Evolutionary conservation across 2,113 vertebrate genomes (phyloP).

Genomic region (Nanorana parkeri): DNA sequence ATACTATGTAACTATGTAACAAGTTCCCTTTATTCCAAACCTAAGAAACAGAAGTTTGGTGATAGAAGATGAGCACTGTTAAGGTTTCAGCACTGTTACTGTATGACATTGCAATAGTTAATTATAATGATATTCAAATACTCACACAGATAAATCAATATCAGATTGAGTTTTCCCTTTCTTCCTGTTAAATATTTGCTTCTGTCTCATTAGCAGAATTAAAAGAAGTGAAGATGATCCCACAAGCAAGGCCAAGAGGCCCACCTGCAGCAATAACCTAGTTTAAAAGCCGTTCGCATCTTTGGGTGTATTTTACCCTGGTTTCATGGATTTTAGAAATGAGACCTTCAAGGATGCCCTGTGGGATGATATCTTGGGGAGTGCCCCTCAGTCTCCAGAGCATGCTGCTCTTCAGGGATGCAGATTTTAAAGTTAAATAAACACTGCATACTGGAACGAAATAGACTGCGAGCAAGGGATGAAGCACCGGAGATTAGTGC

Average conservation of each 20-base stretch:
- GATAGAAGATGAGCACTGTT: too few relatives aligned
- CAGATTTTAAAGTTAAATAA: constrained; percentile 5
- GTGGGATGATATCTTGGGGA: background rate
- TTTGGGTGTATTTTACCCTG: background rate
- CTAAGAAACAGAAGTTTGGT: too few relatives aligned
- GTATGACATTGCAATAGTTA: background rate
- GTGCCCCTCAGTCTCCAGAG: background rate
- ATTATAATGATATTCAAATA: constrained; percentile 10
- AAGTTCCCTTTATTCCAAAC: too few relatives aligned
- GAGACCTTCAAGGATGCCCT: constrained; percentile 25
- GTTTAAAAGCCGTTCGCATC: constrained; percentile 43
- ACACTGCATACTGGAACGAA: background rate
- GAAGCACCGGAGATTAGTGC: background rate
- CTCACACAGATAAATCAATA: background rate
- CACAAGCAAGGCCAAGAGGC: background rate
- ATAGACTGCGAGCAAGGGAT: background rate
- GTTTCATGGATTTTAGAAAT: constrained; percentile 38
- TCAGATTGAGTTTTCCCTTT: constrained; percentile 13
- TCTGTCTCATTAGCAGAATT: constrained; percentile 48
- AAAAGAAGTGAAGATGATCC: constrained; percentile 25
- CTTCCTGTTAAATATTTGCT: constrained; percentile 39
- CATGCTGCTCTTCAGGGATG: background rate
- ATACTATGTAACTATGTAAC: too few relatives aligned
- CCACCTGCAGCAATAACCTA: constrained; percentile 44
- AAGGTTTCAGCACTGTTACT: too few relatives aligned